Evolutionary conservation across 2,113 vertebrate species (phyloP), one percentile per base, ranked within the genome.

Genomic region (Hyperoodon ampullatus): DNA sequence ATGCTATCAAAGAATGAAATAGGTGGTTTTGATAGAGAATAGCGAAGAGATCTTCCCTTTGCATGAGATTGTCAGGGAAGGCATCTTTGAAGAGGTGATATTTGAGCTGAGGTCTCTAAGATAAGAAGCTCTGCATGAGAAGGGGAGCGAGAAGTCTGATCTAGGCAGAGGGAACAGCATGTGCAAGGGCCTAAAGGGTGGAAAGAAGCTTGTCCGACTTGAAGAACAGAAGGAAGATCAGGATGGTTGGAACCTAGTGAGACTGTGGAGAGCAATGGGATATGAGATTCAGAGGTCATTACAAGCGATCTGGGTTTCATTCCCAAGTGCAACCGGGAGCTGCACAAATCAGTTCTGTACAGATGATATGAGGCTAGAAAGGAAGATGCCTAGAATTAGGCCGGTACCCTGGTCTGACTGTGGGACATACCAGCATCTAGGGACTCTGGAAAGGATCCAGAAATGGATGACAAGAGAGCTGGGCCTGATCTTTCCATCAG

Each of bases 401-500:
- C 39, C 42, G 58, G 24, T 92, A 44, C 89, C 23, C 28, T 63
- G 23, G 50, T 53, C n/a, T 92, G n/a, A 86, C 72, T 78, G 5
- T 71, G 55, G 42, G 35, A 80, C 28, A 74, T 47, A 90, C 47
- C 63, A 26, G 80, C 39, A 65, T 75, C 42, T 84, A 90, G 18
- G 66, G 63, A 83, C 65, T 71, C 44, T 93, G 82, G 35, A 90
- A 95, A 84, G 33, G 81, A 94, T 71, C 65, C 91, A 95, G 74
- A 95, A 78, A 84, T 68, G 60, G 66, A 90, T 84, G 84, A 87
- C 63, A 75, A 88, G 61, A 93, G 24, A 66, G 65, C 35, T 39
- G 19, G 53, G 26, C 26, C 85, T 75, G 33, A 44, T 83, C 21
- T 53, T 80, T 81, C 65, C 65, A 92, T 87, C 47, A 87, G 82